Evolutionary conservation across 2,113 vertebrate species (phyloP).

Genomic region (Bubo scandiacus): DNA sequence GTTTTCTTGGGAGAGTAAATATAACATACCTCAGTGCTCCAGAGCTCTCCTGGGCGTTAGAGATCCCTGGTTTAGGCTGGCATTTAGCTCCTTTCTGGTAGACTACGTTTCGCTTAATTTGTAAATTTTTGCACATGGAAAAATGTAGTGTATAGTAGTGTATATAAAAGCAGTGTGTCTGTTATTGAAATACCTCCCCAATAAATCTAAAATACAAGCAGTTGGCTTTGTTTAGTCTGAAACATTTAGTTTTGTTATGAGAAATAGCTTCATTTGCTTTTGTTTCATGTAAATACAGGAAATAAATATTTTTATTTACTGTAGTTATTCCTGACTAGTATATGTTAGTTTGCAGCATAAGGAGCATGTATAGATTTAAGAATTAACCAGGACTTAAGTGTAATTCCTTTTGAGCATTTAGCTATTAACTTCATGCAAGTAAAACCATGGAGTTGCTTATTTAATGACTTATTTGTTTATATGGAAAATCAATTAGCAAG

Average conservation of each 20-base stretch:
- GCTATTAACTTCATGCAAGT: constrained; percentile 54
- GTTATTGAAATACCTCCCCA: neutral
- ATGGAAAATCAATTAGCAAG: constrained; percentile 70
- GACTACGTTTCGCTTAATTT: neutral
- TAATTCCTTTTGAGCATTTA: constrained; percentile 57
- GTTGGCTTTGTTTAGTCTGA: neutral
- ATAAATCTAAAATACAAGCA: neutral
- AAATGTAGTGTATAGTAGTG: neutral
- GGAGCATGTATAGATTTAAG: constrained; percentile 19
- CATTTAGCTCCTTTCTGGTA: neutral
- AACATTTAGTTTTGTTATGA: neutral
- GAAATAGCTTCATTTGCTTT: neutral
- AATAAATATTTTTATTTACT: constrained; percentile 1
- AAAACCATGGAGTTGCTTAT: constrained; percentile 62
- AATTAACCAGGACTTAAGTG: constrained; percentile 51
- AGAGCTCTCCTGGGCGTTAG: neutral
- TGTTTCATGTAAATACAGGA: neutral
- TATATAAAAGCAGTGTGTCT: neutral
- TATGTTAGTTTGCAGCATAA: neutral
- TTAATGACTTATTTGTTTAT: constrained; percentile 73
- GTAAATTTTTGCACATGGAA: neutral
- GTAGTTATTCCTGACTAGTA: neutral
- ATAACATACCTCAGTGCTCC: neutral
- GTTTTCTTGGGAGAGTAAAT: neutral
- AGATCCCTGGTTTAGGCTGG: neutral